These are phyloP conservation scores for Macrochelys suwanniensis DNA, from an alignment of 2,797 vertebrate species.

Conservation along the genomic window DNA sequence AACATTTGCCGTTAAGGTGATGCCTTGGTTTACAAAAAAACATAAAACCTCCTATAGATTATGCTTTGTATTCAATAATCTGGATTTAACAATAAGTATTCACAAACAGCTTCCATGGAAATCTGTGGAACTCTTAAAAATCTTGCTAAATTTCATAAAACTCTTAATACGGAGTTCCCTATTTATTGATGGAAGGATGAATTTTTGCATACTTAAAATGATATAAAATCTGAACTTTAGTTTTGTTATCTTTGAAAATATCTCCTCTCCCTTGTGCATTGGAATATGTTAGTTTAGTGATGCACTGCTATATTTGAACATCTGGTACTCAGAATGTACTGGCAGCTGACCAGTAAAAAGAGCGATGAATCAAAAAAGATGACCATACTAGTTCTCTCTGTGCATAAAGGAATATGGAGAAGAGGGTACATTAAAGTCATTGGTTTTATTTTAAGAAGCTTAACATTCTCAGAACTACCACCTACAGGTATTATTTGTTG, in stretches of 20 bases:
- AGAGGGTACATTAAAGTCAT: background rate
- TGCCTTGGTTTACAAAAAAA: background rate
- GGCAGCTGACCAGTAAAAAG: background rate
- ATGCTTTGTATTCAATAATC: background rate
- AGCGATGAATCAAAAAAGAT: background rate
- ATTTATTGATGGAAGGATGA: too few species aligned
- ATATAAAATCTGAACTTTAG: background rate
- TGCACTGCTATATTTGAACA: background rate
- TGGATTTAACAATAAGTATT: background rate
- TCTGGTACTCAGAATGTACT: background rate
- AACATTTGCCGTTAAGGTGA: background rate
- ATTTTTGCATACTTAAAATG: background rate
- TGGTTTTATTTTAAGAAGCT: background rate
- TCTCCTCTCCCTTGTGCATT: background rate
- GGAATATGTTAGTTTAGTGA: background rate
- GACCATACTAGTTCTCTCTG: background rate
- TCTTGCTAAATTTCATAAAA: background rate
- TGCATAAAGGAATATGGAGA: background rate
- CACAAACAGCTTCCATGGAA: background rate
- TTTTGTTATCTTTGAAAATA: background rate
- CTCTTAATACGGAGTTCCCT: background rate
- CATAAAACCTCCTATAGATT: background rate
- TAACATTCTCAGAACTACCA: background rate
- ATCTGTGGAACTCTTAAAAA: background rate
- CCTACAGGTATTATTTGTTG: background rate